A percentile compares a stretch with the other conserved stretches of the same genome.
Conservation (phyloP, 2,113 vertebrate genomes). For the Calyptommatus sinebrachiatus region DNA sequence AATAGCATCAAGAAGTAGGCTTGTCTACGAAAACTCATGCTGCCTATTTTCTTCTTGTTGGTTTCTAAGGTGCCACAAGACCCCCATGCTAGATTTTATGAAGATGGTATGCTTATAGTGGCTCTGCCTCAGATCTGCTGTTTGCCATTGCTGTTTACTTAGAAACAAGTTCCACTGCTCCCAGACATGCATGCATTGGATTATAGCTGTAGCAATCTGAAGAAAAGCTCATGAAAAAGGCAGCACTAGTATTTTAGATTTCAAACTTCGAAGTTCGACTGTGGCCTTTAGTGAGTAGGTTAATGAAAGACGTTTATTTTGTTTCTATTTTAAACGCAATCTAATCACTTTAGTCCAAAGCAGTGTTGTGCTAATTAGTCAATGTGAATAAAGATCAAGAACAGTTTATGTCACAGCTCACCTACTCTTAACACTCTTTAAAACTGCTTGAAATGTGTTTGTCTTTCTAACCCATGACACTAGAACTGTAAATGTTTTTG, state of each 20-base stretch:
- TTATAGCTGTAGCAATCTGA: neutral
- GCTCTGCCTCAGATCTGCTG: neutral
- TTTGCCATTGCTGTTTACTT: neutral
- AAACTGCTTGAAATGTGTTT: constrained; percentile 43
- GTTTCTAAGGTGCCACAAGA: too few species aligned
- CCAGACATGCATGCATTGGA: neutral
- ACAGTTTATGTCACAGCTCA: constrained; percentile 33
- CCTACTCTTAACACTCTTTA: constrained; percentile 38
- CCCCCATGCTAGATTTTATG: too few species aligned
- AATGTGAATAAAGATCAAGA: neutral
- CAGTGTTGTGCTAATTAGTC: neutral
- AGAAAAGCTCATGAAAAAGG: neutral
- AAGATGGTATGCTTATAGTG: neutral
- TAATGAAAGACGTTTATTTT: constrained; percentile 7
- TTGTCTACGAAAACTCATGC: too few species aligned
- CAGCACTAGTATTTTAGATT: constrained; percentile 7
- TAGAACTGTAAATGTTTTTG: constrained; percentile 37
- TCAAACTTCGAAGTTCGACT: neutral
- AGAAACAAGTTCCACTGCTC: neutral
- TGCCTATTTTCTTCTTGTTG: too few species aligned
- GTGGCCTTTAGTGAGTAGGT: neutral
- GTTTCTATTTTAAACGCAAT: neutral
- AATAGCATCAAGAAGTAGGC: too few species aligned
- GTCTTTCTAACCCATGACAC: constrained; percentile 49
- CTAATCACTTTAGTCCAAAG: neutral